A percentile compares a stretch with the other conserved stretches of the same genome.
These are phyloP conservation scores for Neolamprologus toae DNA, from an alignment of 2,113 vertebrate species.

Conservation along the genomic window DNA sequence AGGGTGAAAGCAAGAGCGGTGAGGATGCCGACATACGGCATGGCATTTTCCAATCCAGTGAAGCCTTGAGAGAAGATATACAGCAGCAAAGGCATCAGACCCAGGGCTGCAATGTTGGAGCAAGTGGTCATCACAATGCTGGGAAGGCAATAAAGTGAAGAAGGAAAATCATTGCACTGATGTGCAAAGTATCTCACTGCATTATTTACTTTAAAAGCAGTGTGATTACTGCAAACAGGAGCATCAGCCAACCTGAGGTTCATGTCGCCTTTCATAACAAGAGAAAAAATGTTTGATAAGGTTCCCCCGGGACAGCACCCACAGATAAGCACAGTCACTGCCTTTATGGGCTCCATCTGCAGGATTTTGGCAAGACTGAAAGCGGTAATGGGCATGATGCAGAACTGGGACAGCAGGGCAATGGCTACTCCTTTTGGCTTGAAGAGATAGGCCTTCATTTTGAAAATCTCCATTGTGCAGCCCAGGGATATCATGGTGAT, in stretches of 20 bases:
- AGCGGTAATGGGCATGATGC: constrained; percentile 81
- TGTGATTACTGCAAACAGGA: not conserved
- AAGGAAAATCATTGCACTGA: not conserved
- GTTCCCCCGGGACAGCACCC: constrained; percentile 81
- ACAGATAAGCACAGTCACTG: constrained; percentile 78
- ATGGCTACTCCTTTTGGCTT: constrained; percentile 75
- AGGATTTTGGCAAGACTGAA: constrained; percentile 73
- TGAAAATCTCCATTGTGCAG: constrained; percentile 78
- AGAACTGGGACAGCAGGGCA: constrained; percentile 76
- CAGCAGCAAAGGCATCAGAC: constrained; percentile 82
- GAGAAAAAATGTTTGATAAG: constrained; percentile 78
- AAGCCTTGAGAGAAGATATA: constrained; percentile 74
- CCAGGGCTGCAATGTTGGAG: constrained; percentile 74
- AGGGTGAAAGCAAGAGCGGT: constrained; percentile 64
- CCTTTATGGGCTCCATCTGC: constrained; percentile 61
- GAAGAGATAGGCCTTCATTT: constrained; percentile 74
- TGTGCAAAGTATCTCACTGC: not conserved
- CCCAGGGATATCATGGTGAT: constrained; percentile 75
- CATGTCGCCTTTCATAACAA: constrained; percentile 78
- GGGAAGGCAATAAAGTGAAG: not conserved
- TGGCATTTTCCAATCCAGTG: constrained; percentile 60
- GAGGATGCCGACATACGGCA: constrained; percentile 75
- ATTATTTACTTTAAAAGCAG: not conserved
- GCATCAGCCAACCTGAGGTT: constrained; percentile 78
- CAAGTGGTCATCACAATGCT: constrained; percentile 85